Evolutionary conservation across 2,888 invertebrate genomes (phyloP).

Genomic region (Steinernema scapterisci): DNA sequence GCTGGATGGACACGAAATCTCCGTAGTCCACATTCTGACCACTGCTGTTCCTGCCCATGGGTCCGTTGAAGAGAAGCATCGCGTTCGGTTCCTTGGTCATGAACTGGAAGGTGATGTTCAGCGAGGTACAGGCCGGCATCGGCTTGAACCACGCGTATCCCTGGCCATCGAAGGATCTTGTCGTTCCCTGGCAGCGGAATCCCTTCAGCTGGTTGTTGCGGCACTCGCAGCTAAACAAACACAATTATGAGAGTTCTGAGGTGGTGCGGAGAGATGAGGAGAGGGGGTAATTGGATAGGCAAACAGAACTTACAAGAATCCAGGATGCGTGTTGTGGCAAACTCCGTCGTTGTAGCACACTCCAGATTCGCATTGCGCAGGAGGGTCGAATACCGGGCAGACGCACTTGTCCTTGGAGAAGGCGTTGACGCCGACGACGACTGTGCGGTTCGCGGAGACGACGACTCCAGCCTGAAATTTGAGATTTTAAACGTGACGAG

Average conservation of each 20-base stretch:
- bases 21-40: constrained; percentile 62
- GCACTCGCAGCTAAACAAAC: constrained; percentile 80
- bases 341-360: constrained; percentile 89
- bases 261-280: too few relatives aligned
- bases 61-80: constrained; percentile 54
- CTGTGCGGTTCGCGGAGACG: constrained; percentile 95
- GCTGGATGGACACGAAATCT: constrained; percentile 91
- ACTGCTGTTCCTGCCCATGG: constrained; percentile 39
- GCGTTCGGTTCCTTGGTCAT: constrained; percentile 39
- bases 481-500: not conserved
- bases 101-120: constrained; percentile 50
- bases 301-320: constrained; percentile 69
- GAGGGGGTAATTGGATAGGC: constrained; percentile 22
- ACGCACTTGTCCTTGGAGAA: constrained; percentile 69
- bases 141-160: constrained; percentile 99
- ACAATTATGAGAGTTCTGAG: constrained; percentile 6
- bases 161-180: constrained; percentile 74
- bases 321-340: constrained; percentile 88
- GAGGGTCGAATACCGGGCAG: constrained; percentile 82
- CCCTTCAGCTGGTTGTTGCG: constrained; percentile 87
- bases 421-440: constrained; percentile 91
- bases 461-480: constrained; percentile 77
- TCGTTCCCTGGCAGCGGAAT: constrained; percentile 93
- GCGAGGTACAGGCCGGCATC: constrained; percentile 73
- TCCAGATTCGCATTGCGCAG: constrained; percentile 84